Evolutionary conservation across 2,113 vertebrate species (phyloP).

Genomic region (Pagrus major): DNA sequence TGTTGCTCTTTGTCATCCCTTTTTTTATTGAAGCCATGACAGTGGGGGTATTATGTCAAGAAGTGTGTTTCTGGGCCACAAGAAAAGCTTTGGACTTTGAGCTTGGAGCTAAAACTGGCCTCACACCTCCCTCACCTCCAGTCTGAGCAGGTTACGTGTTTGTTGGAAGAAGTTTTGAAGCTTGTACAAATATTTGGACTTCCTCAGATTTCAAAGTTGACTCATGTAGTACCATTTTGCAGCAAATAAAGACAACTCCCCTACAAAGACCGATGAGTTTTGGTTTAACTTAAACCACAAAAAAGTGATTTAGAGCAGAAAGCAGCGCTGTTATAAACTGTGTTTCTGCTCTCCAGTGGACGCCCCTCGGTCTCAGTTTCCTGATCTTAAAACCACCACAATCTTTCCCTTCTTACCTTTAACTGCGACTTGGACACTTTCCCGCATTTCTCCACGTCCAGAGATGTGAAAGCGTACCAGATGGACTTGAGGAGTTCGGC

Average conservation of each 20-base stretch:
- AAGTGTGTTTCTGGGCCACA: background rate
- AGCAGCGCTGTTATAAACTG: background rate
- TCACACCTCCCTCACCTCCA: background rate
- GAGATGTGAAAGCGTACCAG: slow-evolving; percentile 86
- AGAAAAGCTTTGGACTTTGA: slow-evolving; percentile 58
- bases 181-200: slow-evolving; percentile 7
- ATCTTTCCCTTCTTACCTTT: slow-evolving; percentile 74
- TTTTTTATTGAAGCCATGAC: background rate
- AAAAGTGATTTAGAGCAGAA: background rate
- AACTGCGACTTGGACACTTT: slow-evolving; percentile 86
- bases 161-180: background rate
- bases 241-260: background rate
- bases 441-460: slow-evolving; percentile 84
- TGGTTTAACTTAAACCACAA: background rate
- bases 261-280: background rate
- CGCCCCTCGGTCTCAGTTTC: slow-evolving; percentile 41
- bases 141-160: background rate
- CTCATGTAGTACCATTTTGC: background rate
- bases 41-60: background rate
- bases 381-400: background rate
- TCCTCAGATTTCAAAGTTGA: background rate
- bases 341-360: background rate
- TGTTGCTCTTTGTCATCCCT: background rate
- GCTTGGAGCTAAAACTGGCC: background rate
- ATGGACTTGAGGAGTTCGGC: slow-evolving; percentile 85